Conservation (phyloP, 1,140 invertebrate species). For the Pissodes strobi region DNA sequence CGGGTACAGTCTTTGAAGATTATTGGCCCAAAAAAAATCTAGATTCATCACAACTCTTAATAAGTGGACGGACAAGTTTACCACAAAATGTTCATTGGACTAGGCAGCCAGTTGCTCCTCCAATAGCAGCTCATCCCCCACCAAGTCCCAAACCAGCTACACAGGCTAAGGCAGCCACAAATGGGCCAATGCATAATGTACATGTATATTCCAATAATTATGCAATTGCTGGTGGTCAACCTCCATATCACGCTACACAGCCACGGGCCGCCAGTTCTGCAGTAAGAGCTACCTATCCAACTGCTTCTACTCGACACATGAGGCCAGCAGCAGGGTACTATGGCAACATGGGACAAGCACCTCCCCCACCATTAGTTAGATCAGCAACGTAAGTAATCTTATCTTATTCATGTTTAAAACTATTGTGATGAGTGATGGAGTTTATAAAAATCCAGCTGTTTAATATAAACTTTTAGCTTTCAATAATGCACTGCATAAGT, state of each 20-base stretch:
- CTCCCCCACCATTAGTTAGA: slow-evolving; percentile 63
- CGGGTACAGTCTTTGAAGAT: slow-evolving; percentile 85
- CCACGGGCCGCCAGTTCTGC: slow-evolving; percentile 43
- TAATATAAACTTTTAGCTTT: too few species aligned
- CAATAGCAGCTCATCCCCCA: slow-evolving; percentile 51
- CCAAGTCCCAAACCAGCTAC: slow-evolving; percentile 59
- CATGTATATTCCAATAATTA: slow-evolving; percentile 42
- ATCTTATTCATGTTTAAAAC: too few species aligned
- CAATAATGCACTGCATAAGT: too few species aligned
- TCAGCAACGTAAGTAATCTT: slow-evolving; percentile 52
- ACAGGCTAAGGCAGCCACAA: slow-evolving; percentile 58
- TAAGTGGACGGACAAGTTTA: slow-evolving; percentile 60
- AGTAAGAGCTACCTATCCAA: slow-evolving; percentile 55
- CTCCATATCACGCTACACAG: slow-evolving; percentile 44
- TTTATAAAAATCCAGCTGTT: too few species aligned
- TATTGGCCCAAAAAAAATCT: slow-evolving; percentile 89
- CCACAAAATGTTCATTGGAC: slow-evolving; percentile 65
- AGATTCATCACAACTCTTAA: slow-evolving; percentile 72
- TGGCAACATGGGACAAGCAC: slow-evolving; percentile 56
- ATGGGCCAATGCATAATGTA: slow-evolving; percentile 46
- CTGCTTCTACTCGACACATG: slow-evolving; percentile 53
- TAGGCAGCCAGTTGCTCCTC: slow-evolving; percentile 60
- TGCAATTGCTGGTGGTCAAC: slow-evolving; percentile 41
- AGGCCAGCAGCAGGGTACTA: slow-evolving; percentile 42
- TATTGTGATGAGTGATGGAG: too few species aligned